Evolutionary conservation across 2,797 vertebrate species (phyloP).

Genomic region (Neosalanx taihuensis): DNA sequence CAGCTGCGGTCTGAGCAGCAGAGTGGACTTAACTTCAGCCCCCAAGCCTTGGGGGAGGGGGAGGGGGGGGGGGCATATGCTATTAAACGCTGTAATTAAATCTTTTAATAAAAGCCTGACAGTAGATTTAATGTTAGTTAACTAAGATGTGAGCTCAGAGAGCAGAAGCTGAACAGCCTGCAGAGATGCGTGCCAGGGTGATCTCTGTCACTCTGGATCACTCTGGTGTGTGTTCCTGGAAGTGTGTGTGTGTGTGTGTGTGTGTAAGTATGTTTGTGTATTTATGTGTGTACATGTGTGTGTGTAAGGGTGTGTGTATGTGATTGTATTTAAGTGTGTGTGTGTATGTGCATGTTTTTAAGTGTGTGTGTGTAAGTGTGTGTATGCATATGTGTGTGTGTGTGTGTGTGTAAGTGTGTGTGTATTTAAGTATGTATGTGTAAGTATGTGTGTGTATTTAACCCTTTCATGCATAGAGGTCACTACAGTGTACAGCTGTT

Average conservation of each 20-base stretch:
- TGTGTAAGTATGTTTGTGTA: conserved; percentile 18
- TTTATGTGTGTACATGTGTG: conserved; percentile 18
- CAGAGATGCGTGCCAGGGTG: background rate
- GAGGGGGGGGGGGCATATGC: conserved; percentile 34
- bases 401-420: too few relatives aligned
- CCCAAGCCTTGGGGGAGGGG: conserved; percentile 40
- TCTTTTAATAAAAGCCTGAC: conserved; percentile 30
- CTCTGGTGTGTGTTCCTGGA: background rate
- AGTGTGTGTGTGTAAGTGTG: too few relatives aligned
- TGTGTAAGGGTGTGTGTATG: too few relatives aligned
- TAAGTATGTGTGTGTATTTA: too few relatives aligned
- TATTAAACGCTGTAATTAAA: conserved; percentile 47
- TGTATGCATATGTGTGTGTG: too few relatives aligned
- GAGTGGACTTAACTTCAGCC: conserved; percentile 64
- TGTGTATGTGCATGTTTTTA: too few relatives aligned
- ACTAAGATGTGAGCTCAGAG: conserved; percentile 30
- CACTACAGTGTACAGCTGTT: too few relatives aligned
- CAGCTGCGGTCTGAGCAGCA: conserved; percentile 20
- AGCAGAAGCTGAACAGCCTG: conserved; percentile 1
- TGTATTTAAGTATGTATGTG: too few relatives aligned
- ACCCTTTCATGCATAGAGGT: too few relatives aligned
- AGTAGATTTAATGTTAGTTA: conserved; percentile 47
- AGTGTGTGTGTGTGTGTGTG: conserved; percentile 28
- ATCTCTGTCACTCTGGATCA: conserved; percentile 18
- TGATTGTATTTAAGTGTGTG: too few relatives aligned